Base-by-base conservation (phyloP, 2,888 invertebrate species). In the Leptopilina syphax region DNA sequence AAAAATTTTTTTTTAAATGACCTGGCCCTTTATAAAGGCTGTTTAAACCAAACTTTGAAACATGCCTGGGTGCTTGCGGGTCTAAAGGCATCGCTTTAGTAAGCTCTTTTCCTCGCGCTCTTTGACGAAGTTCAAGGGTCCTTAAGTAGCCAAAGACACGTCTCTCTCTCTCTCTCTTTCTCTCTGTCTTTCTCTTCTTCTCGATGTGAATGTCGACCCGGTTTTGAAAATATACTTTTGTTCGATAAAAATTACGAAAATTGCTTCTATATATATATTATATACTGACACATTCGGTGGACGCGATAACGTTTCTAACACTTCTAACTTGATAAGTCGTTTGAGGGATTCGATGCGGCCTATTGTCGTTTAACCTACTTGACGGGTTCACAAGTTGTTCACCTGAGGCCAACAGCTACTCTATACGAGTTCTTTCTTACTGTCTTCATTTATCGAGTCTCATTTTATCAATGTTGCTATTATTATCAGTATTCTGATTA, bases 321-420 rank as follows among this genome's bases (percentile, higher is more conserved):
- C 63, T 70, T 34, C 34, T 70, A 67, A 67, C 66, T 81, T 78
- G 77, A 82, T 82, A 82, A 82, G 79, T 79, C 63, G 78, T 12
- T 3, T 12, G 65, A 65, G 57, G 57, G 79, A 77, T 79, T 80
- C 77, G 65, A 60, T 68, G n/a, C 79, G 70, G 76, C 76, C 80
- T 80, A 67, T 79, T 79, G 80, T 80, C 81, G 77, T 78, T 77
- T 83, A 83, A 83, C 82, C 80, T 77, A 80, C 65, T 77, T 80
- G 63, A 73, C 57, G 57, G 57, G 57, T 41, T 60, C 73, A 73
- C 34, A 60, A 57, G 54, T 60, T 73, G 41, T 73, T 34, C 73
- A 73, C 57, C 73, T 60, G 41, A 67, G 67, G 67, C 47, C 66
- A 41, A 34, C 73, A 54, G 57, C 54, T 73, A 60, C 54, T 73